Evolutionary conservation across 30 jellyfish, hydroid and myxozoan genomes (phyloP).

Genomic region (Hydra vulgaris): DNA sequence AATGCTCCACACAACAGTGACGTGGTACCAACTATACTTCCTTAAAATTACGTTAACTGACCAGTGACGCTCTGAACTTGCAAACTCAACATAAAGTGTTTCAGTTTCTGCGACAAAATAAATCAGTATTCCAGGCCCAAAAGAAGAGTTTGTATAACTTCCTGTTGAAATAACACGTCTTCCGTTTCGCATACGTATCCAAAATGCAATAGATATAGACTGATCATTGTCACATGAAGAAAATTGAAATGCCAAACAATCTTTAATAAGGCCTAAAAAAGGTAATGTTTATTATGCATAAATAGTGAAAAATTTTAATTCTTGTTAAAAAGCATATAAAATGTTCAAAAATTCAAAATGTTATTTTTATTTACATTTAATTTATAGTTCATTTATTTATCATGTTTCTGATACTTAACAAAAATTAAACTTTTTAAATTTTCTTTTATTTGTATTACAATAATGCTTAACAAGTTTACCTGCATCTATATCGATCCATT

Average conservation of each 20-base stretch:
- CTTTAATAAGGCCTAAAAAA: slow-evolving; percentile 5
- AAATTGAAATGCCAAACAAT: slow-evolving; percentile 20
- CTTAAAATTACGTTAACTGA: slow-evolving; percentile 18
- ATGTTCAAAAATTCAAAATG: too few species aligned
- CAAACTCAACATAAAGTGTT: slow-evolving; percentile 28
- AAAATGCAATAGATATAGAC: slow-evolving; percentile 48
- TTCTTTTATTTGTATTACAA: too few species aligned
- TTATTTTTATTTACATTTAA: too few species aligned
- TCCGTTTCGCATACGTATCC: slow-evolving; percentile 73
- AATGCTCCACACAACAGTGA: slow-evolving; percentile 45
- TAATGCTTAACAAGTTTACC: too few species aligned
- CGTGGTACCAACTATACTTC: slow-evolving; percentile 54
- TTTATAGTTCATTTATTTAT: too few species aligned
- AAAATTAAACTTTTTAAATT: too few species aligned
- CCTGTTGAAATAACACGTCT: slow-evolving; percentile 70
- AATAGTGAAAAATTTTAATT: too few species aligned
- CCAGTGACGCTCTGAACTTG: slow-evolving; percentile 47
- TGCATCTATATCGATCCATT: too few species aligned
- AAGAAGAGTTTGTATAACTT: slow-evolving; percentile 49
- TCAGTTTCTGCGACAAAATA: slow-evolving; percentile 15
- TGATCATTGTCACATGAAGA: slow-evolving; percentile 8
- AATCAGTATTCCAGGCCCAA: slow-evolving; percentile 73
- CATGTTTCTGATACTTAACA: too few species aligned
- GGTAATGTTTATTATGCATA: neutral
- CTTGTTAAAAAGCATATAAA: too few species aligned